Conservation (phyloP, 1,140 invertebrate species). For the Panagrolaimus sp. region DNA sequence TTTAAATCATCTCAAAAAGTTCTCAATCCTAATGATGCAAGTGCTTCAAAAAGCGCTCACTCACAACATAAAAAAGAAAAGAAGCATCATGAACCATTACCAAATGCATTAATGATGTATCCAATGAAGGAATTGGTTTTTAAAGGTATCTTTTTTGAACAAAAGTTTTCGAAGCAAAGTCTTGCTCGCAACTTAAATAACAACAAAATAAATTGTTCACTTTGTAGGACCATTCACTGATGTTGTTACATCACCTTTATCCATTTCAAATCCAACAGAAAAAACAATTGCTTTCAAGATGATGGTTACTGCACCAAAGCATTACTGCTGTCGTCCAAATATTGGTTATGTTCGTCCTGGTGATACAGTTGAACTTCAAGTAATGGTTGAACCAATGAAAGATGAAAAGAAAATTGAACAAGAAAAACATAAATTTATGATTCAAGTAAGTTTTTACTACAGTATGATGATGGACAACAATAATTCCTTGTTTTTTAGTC, state of each 20-base stretch:
- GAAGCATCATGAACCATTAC: no score
- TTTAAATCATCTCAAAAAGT: no score
- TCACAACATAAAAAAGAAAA: no score
- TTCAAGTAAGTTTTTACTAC: not conserved
- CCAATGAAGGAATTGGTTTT: not conserved
- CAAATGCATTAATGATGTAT: not conserved
- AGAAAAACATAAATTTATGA: conserved; percentile 12
- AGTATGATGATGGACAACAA: not conserved
- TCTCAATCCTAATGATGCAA: no score
- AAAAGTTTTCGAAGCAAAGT: no score
- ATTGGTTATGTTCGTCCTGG: not conserved
- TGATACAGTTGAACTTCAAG: conserved; percentile 3
- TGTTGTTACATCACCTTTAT: not conserved
- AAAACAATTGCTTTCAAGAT: not conserved
- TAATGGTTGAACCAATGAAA: conserved; percentile 4
- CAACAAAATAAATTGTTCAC: not conserved
- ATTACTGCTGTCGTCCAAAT: conserved; percentile 6
- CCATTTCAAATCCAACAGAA: not conserved
- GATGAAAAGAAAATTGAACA: conserved; percentile 9
- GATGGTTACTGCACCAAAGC: not conserved
- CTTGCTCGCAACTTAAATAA: no score
- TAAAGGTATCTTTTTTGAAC: not conserved
- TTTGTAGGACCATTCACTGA: not conserved
- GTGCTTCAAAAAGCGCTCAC: no score
- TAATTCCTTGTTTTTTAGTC: not conserved